A percentile compares a stretch with the other conserved stretches of the same genome.
phyloP scores from a whole-genome alignment of 2,888 invertebrate species.

The Eurytoma californica region DNA sequence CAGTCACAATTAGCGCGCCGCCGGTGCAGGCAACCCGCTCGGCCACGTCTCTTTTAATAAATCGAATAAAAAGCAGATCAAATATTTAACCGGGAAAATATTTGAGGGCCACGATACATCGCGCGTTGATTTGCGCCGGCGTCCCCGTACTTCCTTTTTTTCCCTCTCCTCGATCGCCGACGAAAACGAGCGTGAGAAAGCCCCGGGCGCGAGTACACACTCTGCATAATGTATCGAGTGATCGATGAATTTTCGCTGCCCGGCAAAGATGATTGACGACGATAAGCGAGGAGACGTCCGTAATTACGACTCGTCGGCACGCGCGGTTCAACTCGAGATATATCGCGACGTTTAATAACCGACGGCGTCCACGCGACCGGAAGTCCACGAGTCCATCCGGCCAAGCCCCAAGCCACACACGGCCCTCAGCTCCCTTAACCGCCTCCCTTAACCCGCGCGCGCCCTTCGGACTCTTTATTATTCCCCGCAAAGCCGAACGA shows the following conservation, averaged over 20 bases:
- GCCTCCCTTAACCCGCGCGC: not conserved
- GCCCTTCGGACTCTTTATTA: not conserved
- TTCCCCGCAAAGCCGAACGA: not conserved
- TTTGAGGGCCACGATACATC: conserved; percentile 60
- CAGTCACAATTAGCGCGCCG: conserved; percentile 39
- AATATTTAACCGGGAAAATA: conserved; percentile 68
- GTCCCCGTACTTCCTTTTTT: not conserved
- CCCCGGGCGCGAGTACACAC: conserved; percentile 35
- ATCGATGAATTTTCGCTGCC: conserved; percentile 41
- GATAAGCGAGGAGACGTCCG: conserved; percentile 36
- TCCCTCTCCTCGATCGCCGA: not conserved
- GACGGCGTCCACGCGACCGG: conserved; percentile 45
- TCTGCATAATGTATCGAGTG: conserved; percentile 49
- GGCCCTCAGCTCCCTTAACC: not conserved
- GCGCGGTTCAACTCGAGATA: not conserved
- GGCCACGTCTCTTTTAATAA: conserved; percentile 67
- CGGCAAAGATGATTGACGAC: conserved; percentile 41
- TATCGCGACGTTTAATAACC: conserved; percentile 30
- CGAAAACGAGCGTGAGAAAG: conserved; percentile 51
- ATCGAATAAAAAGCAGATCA: conserved; percentile 72
- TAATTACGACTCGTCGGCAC: conserved; percentile 48
- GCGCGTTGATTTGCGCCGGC: not conserved
- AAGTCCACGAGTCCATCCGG: not conserved
- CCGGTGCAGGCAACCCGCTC: conserved; percentile 14
- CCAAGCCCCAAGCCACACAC: conserved; percentile 53